These are phyloP conservation scores for Helleia helle DNA, from an alignment of 2,888 invertebrate genomes.

Conservation along the genomic window DNA sequence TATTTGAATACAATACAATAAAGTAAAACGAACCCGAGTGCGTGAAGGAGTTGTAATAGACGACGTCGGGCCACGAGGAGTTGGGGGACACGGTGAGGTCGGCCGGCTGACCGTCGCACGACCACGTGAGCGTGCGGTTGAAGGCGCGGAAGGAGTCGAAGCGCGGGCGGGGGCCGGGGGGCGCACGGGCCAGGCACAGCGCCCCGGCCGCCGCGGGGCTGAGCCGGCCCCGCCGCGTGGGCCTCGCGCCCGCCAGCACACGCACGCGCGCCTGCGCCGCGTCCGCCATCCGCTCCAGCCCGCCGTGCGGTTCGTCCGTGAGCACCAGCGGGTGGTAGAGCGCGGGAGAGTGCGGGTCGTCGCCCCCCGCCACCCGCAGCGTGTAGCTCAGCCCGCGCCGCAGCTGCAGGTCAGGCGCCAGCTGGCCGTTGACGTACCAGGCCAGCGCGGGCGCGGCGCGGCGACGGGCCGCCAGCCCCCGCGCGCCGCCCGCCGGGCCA, in stretches of 20 bases:
- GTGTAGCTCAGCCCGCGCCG: constrained; percentile 88
- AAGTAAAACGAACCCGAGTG: constrained; percentile 78
- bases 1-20: neutral
- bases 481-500: constrained; percentile 88
- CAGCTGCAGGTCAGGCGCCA: constrained; percentile 91
- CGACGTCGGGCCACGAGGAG: constrained; percentile 90
- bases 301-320: constrained; percentile 88
- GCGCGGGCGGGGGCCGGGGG: constrained; percentile 78
- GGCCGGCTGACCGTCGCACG: constrained; percentile 83
- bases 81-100: constrained; percentile 88
- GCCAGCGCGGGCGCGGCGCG: constrained; percentile 81
- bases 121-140: constrained; percentile 81
- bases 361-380: constrained; percentile 86
- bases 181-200: constrained; percentile 16
- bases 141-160: constrained; percentile 87
- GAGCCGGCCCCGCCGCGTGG: constrained; percentile 86
- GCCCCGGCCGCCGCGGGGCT: constrained; percentile 76
- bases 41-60: constrained; percentile 95
- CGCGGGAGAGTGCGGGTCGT: constrained; percentile 89
- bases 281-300: constrained; percentile 87
- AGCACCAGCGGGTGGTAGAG: constrained; percentile 93
- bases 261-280: constrained; percentile 50
- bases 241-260: constrained; percentile 86
- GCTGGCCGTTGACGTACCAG: constrained; percentile 94
- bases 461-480: constrained; percentile 75